Evolutionary conservation across 1,140 invertebrate genomes (phyloP).

Genomic region (Cyrtorhinus lividipennis): DNA sequence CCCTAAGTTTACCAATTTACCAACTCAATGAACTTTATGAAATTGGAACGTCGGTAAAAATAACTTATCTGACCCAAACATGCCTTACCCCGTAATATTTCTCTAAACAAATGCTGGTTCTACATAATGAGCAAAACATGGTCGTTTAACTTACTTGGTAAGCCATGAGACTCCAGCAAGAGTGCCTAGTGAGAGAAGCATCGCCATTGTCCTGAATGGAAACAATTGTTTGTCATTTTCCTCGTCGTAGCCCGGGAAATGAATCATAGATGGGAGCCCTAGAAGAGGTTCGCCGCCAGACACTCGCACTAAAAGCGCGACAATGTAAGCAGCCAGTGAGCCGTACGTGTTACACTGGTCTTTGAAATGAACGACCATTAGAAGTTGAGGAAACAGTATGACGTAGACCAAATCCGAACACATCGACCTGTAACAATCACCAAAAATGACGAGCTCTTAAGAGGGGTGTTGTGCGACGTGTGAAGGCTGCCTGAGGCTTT

Average conservation of each 20-base stretch:
- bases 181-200: conserved; percentile 65
- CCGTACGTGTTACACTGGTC: conserved; percentile 92
- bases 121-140: not conserved
- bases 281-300: conserved; percentile 78
- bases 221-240: conserved; percentile 60
- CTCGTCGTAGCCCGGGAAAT: conserved; percentile 73
- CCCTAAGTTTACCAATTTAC: no score
- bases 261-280: conserved; percentile 64
- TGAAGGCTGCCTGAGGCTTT: no score
- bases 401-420: conserved; percentile 97
- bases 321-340: conserved; percentile 74
- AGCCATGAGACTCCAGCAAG: conserved; percentile 61
- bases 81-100: no score
- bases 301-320: conserved; percentile 74
- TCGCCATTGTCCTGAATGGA: conserved; percentile 81
- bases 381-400: conserved; percentile 93
- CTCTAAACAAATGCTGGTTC: not conserved
- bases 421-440: conserved; percentile 61
- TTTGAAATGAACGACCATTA: conserved; percentile 94
- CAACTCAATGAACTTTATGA: no score
- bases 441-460: conserved; percentile 16
- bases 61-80: no score
- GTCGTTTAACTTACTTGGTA: conserved; percentile 41
- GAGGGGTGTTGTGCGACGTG: no score
- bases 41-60: no score